Conservation (phyloP, 2,113 vertebrate genomes). For the Halichoerus grypus region DNA sequence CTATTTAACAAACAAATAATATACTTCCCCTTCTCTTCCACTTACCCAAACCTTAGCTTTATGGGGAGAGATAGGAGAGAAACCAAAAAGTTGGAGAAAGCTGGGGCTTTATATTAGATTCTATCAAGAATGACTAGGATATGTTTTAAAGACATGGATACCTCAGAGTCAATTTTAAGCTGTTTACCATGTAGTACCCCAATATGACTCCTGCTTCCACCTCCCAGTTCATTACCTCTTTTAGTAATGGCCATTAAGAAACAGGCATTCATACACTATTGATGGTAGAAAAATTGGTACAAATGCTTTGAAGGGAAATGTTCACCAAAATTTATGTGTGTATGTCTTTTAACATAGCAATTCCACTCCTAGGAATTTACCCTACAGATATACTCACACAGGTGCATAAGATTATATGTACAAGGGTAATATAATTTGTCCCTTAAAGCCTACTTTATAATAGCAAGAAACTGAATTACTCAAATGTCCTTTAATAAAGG, state of each 20-base stretch:
- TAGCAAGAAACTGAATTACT: not conserved
- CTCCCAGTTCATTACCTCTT: not conserved
- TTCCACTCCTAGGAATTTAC: not conserved
- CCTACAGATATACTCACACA: not conserved
- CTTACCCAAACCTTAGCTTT: not conserved
- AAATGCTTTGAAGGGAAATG: constrained; percentile 1
- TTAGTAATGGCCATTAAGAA: not conserved
- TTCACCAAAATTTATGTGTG: not conserved
- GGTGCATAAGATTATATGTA: not conserved
- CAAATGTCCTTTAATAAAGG: not conserved
- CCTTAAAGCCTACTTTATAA: not conserved
- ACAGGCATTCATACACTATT: not conserved
- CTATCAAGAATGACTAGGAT: not conserved
- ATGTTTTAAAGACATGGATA: not conserved
- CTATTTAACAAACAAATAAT: not conserved
- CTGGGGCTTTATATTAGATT: not conserved
- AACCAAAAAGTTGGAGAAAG: not conserved
- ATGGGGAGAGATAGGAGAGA: not conserved
- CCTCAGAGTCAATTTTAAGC: not conserved
- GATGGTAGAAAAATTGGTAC: not conserved
- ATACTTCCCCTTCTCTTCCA: not conserved
- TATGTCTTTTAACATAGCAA: constrained; percentile 15
- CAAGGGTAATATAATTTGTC: not conserved
- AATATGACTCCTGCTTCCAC: not conserved
- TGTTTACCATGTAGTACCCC: not conserved